A percentile compares a stretch with the other conserved stretches of the same genome.
Evolutionary conservation across 2,888 invertebrate genomes (phyloP).

Genomic region (Meloe dianella): DNA sequence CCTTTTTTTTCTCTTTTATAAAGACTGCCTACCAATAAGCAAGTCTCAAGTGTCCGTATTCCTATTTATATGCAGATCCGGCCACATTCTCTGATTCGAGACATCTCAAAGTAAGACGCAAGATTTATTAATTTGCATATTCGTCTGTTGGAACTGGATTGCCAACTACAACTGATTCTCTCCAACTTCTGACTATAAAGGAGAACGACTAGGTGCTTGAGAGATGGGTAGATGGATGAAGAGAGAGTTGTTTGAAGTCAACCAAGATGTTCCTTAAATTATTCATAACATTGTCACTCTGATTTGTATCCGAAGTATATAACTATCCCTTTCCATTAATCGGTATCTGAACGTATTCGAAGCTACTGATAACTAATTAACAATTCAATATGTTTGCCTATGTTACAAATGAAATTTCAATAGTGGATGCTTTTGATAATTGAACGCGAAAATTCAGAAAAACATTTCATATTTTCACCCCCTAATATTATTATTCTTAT

Average conservation of each 20-base stretch:
- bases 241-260: conserved; percentile 53
- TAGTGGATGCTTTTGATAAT: neutral
- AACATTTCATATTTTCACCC: neutral
- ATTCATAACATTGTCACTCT: conserved; percentile 57
- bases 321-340: conserved; percentile 40
- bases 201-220: conserved; percentile 32
- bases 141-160: conserved; percentile 42
- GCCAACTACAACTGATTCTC: conserved; percentile 8
- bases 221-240: conserved; percentile 12
- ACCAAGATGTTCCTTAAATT: conserved; percentile 53
- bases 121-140: conserved; percentile 60
- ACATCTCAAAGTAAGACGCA: conserved; percentile 55
- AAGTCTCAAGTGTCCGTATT: conserved; percentile 48
- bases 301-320: conserved; percentile 47
- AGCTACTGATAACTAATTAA: conserved; percentile 37
- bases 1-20: conserved; percentile 23
- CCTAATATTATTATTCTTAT: neutral
- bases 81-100: conserved; percentile 47
- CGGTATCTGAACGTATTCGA: conserved; percentile 30
- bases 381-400: conserved; percentile 24
- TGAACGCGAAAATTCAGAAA: neutral
- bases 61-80: conserved; percentile 58
- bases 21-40: conserved; percentile 36
- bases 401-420: conserved; percentile 1
- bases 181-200: conserved; percentile 16